Evolutionary conservation across 2,797 vertebrate species (phyloP).

Genomic region (Tympanoctomys barrerae): DNA sequence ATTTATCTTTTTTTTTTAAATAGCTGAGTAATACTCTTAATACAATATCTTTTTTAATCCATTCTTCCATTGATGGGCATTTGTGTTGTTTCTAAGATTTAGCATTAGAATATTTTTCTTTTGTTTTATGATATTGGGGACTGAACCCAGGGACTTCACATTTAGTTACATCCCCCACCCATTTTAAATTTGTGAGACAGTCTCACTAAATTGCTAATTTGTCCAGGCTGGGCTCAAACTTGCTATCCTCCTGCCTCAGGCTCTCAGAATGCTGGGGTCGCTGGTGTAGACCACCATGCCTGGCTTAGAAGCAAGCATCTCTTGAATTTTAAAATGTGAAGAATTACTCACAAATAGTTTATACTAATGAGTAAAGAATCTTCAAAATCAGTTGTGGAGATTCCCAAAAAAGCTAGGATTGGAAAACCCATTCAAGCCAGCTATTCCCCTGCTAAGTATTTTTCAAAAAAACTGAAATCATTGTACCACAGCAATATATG

Average conservation of each 20-base stretch:
- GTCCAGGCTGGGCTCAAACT: background rate
- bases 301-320: background rate
- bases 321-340: constrained; percentile 4
- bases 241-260: background rate
- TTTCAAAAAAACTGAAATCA: too few species aligned
- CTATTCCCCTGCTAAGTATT: too few species aligned
- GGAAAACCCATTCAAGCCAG: too few species aligned
- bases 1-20: too few species aligned
- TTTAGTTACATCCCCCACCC: background rate
- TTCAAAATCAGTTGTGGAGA: background rate
- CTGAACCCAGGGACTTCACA: background rate
- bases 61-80: too few species aligned
- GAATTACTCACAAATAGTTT: background rate
- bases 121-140: background rate
- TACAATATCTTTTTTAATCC: too few species aligned
- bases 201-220: background rate
- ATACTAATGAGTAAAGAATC: background rate
- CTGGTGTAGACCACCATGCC: background rate
- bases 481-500: too few species aligned
- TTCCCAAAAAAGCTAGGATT: too few species aligned
- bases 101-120: background rate
- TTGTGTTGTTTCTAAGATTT: too few species aligned
- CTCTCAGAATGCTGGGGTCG: background rate
- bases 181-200: background rate
- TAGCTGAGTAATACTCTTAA: too few species aligned